Base-by-base conservation (phyloP, 2,888 invertebrate genomes). In the Habrosyne pyritoides region DNA sequence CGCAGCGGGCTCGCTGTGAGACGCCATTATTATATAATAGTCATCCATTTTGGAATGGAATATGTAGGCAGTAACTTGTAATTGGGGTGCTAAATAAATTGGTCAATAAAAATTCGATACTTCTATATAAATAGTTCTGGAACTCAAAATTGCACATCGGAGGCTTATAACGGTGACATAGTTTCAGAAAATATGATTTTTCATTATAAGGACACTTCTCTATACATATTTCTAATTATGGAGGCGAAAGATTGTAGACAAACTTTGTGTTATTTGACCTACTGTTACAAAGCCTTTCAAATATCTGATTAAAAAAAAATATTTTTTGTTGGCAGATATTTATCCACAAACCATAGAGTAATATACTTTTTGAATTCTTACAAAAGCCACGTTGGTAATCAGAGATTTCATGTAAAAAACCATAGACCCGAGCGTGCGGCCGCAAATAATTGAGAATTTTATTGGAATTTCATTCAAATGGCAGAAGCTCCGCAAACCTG, bases 401-500 rank as follows among this genome's bases (percentile, higher is more conserved):
- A 33, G 33, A 33, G 12, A 33, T 12, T 33, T 10, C 12, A 14
- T 36, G 6, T 5, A 49, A 57, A 67, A 63, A 69, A 69, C 56
- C 33, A 18, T 57, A 69, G 60, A 69, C 69, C 60, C 64, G 66
- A 62, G 63, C 67, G 55, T 47, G 30, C 52, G 57, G 66, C 70
- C 70, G 62, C 68, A 68, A 64, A 70, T 70, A 70, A 60, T 55
- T 55, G 42, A 8, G 6, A 42, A 18, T 18, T 42, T 18, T 42
- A 42, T 42, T 42, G 14, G 36, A 18, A 18, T 42, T 18, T 18
- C 18, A 42, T 42, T n/a, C 14, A 42, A 42, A 18, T 2, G 12
- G 1, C 33, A 33, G 24, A 5, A 24, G 12, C 4, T 42, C 36
- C 5, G 42, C 18, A 18, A 42, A 8, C 7, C 18, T 18, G 42